Evolutionary conservation across 2,113 vertebrate genomes (phyloP).

Genomic region (Neogobius melanostomus): DNA sequence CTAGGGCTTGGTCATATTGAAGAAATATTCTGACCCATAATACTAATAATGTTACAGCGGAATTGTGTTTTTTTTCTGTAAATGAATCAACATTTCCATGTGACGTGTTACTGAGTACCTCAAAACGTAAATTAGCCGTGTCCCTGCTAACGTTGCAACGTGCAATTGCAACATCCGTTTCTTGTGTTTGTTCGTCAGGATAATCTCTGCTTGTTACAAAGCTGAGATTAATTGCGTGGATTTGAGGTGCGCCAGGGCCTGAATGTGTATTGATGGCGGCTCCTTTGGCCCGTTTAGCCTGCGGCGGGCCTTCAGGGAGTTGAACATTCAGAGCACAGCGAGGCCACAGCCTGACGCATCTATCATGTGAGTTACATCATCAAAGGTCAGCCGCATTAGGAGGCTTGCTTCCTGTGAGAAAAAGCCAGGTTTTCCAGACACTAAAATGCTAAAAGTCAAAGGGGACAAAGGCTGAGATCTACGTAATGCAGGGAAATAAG

Average conservation of each 20-base stretch:
- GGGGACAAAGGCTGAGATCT: not conserved
- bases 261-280: conserved; percentile 55
- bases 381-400: conserved; percentile 45
- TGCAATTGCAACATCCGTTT: too few species aligned
- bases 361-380: conserved; percentile 58
- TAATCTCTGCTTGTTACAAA: conserved; percentile 48
- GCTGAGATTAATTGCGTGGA: conserved; percentile 48
- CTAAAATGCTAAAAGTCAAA: not conserved
- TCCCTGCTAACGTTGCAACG: conserved; percentile 14
- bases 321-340: conserved; percentile 50
- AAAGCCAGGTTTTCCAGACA: not conserved
- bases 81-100: not conserved
- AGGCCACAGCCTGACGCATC: conserved; percentile 54
- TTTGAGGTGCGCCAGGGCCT: conserved; percentile 41
- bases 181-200: conserved; percentile 47
- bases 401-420: conserved; percentile 35
- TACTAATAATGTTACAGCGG: too few species aligned
- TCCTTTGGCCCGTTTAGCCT: conserved; percentile 57
- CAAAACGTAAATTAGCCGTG: conserved; percentile 33
- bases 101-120: too few species aligned
- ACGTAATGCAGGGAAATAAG: not conserved
- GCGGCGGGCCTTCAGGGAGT: conserved; percentile 48
- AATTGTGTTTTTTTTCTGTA: too few species aligned
- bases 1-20: too few species aligned
- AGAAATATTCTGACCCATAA: too few species aligned